phyloP scores from a whole-genome alignment of 2,113 vertebrate genomes.

The Syrrhaptes paradoxus region DNA sequence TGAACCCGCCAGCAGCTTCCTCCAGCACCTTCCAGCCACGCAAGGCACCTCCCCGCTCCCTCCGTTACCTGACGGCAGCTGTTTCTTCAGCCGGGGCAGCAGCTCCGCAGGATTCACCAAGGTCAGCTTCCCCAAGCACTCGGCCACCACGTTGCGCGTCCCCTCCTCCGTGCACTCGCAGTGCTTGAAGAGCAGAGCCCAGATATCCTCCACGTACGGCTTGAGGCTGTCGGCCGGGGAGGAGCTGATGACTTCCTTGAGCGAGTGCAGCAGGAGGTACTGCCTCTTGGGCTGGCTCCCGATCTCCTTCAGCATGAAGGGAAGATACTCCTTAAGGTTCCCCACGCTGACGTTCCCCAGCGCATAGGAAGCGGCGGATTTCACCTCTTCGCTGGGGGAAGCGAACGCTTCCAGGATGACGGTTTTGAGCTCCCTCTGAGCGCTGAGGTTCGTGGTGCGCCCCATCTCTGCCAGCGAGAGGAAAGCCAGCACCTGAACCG shows the following conservation, averaged over 20 bases:
- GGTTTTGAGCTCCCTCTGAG: conserved; percentile 84
- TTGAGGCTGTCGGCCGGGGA: conserved; percentile 79
- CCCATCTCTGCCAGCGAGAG: conserved; percentile 90
- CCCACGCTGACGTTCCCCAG: conserved; percentile 87
- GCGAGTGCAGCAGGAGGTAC: conserved; percentile 90
- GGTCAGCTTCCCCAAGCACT: conserved; percentile 90
- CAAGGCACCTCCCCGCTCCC: neutral
- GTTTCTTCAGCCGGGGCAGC: conserved; percentile 86
- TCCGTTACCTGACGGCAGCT: conserved; percentile 84
- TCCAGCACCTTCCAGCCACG: neutral
- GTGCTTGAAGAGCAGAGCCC: conserved; percentile 87
- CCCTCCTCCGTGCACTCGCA: conserved; percentile 90
- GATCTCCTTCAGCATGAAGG: conserved; percentile 89
- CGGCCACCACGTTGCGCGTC: conserved; percentile 89
- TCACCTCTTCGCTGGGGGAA: conserved; percentile 89
- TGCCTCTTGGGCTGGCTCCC: conserved; percentile 84
- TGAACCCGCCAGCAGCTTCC: neutral
- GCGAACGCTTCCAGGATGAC: conserved; percentile 89
- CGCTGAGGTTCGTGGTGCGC: conserved; percentile 79
- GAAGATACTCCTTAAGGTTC: conserved; percentile 86
- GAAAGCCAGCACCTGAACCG: conserved; percentile 86
- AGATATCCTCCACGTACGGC: conserved; percentile 87
- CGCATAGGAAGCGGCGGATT: conserved; percentile 86
- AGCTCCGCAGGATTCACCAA: conserved; percentile 83
- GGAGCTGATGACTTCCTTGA: conserved; percentile 89